A percentile compares a stretch with the other conserved stretches of the same genome.
Conservation (phyloP, 2,797 vertebrate genomes). For the Hydrocynus forskahlii region DNA sequence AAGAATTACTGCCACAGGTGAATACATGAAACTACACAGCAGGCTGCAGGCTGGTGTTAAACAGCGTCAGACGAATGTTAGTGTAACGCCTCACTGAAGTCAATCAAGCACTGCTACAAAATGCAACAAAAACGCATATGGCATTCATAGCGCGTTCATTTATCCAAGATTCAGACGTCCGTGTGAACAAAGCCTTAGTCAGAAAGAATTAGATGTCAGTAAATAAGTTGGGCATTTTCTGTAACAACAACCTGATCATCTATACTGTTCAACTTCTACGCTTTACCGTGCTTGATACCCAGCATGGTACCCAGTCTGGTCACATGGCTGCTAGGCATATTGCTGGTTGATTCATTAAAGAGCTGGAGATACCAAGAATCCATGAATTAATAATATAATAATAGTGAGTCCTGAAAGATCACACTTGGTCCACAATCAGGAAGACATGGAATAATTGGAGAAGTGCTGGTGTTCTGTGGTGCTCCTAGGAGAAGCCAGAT, state of each 20-base stretch:
- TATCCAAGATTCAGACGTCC: no score
- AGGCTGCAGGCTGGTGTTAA: no score
- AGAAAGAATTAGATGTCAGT: not conserved
- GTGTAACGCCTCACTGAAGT: no score
- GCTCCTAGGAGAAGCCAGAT: conserved; percentile 29
- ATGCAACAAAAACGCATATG: no score
- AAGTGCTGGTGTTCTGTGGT: not conserved
- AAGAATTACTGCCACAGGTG: no score
- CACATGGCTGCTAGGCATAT: conserved; percentile 59
- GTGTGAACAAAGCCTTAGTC: no score
- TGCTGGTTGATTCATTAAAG: conserved; percentile 61
- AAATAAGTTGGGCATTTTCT: not conserved
- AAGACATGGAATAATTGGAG: conserved; percentile 40
- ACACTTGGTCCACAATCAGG: conserved; percentile 47
- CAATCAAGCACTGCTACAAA: no score
- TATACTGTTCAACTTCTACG: not conserved
- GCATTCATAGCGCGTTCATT: no score
- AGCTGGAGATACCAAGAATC: conserved; percentile 50
- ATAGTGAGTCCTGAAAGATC: conserved; percentile 50
- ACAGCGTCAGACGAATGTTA: no score
- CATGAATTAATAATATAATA: conserved; percentile 44
- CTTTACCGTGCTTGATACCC: no score
- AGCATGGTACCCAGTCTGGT: conserved; percentile 31
- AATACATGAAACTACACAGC: no score
- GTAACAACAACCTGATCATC: not conserved